Evolutionary conservation across 2,797 vertebrate species (phyloP).

Genomic region (Brachymystax lenok): DNA sequence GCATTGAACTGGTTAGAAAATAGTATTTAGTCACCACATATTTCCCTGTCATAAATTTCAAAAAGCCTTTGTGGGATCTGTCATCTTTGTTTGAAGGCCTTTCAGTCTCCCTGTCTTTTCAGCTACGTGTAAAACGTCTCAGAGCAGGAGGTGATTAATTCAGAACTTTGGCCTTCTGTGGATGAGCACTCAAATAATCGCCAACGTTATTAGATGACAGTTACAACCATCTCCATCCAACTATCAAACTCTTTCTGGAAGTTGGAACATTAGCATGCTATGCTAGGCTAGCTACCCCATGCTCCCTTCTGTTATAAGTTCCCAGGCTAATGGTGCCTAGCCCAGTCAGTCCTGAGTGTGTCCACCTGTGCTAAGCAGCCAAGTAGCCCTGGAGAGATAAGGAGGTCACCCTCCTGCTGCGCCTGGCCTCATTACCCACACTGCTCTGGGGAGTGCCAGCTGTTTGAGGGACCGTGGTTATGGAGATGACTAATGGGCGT

Average conservation of each 20-base stretch:
- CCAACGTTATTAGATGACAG: not conserved
- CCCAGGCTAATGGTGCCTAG: not conserved
- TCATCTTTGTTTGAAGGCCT: not conserved
- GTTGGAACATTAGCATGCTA: not conserved
- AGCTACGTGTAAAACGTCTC: not conserved
- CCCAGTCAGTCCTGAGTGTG: not conserved
- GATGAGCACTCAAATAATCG: no score
- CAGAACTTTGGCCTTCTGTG: no score
- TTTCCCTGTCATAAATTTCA: not conserved
- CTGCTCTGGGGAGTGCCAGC: conserved; percentile 51
- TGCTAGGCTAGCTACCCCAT: not conserved
- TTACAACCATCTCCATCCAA: not conserved
- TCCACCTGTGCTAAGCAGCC: conserved; percentile 38
- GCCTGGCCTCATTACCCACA: conserved; percentile 60
- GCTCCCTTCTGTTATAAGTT: not conserved
- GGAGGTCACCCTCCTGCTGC: conserved; percentile 46
- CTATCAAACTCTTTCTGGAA: not conserved
- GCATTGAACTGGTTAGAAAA: not conserved
- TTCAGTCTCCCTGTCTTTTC: not conserved
- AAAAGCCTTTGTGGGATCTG: not conserved
- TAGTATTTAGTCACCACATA: not conserved
- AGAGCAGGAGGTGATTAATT: not conserved
- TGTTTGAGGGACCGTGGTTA: conserved; percentile 40
- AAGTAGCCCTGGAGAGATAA: conserved; percentile 39
- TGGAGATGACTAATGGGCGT: conserved; percentile 48